Evolutionary conservation across 2,888 invertebrate genomes (phyloP).

Genomic region (Stictocephala bisonia): DNA sequence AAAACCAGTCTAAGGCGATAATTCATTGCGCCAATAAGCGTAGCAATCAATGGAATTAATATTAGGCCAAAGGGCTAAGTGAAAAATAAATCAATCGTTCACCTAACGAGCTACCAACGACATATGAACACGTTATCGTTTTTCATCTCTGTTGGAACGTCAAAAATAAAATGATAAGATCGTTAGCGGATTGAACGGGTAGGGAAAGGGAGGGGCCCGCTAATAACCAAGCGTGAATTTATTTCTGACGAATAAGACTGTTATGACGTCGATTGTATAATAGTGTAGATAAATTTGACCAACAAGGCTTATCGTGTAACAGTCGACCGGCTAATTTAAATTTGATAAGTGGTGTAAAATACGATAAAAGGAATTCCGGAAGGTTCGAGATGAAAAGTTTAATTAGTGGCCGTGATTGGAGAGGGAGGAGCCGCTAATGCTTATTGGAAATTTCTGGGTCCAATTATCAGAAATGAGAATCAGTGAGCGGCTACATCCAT

Average conservation of each 20-base stretch:
- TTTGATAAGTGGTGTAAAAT: constrained; percentile 42
- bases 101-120: constrained; percentile 13
- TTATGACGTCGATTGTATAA: constrained; percentile 41
- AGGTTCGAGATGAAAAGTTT: constrained; percentile 40
- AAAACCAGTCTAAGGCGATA: too few relatives aligned
- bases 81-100: constrained; percentile 33
- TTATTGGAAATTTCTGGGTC: constrained; percentile 47
- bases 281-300: constrained; percentile 36
- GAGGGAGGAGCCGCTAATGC: constrained; percentile 34
- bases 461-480: constrained; percentile 49
- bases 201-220: constrained; percentile 14
- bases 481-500: constrained; percentile 44
- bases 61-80: constrained; percentile 16
- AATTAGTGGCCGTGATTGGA: constrained; percentile 29
- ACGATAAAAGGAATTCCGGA: constrained; percentile 40
- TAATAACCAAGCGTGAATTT: constrained; percentile 34
- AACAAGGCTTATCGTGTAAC: neutral
- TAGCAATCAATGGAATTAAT: constrained; percentile 31
- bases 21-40: constrained; percentile 9
- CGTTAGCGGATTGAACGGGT: neutral
- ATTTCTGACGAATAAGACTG: constrained; percentile 23
- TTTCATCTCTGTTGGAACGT: neutral
- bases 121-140: constrained; percentile 34
- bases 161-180: neutral
- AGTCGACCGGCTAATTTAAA: constrained; percentile 30